Evolutionary conservation across 2,113 vertebrate genomes (phyloP), one percentile per base, ranked within the genome.

Genomic region (Lasiurus cinereus): DNA sequence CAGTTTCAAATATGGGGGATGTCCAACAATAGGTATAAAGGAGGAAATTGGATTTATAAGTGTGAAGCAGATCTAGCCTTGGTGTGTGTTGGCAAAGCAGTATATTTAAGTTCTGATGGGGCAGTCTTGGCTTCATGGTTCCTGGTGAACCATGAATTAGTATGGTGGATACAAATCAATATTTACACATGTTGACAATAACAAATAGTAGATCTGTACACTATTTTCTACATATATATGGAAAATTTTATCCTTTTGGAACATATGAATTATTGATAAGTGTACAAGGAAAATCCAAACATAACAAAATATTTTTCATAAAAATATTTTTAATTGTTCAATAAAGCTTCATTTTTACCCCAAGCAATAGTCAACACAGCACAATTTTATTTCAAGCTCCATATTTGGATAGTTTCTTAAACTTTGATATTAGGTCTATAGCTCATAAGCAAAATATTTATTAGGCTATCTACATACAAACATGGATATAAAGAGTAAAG

Each of bases 361-460:
- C 11, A 84, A 56, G 27, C 13, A 83, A 13, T n/a, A 82, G 27
- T 87, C 24, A 73, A 79, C 6, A 76, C 8, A 78, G 43, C 48
- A 56, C 0, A 33, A n/a, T 82, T 95, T 86, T 70, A 90, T 85
- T 82, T 64, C n/a, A 76, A 66, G 6, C 19, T 74, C 9, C 19
- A 19, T n/a, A 85, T 86, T 83, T 91, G 24, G 5, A 59, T 69
- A 62, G 43, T 29, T 62, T 72, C 22, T 90, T 70, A 52, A 88
- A 96, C 19, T 84, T 78, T 76, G n/a, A 33, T 74, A 78, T 80
- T 84, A 74, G 50, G 19, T 13, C 33, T 87, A 36, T 84, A 87
- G 74, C 22, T 92, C 31, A 62, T 77, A 84, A 93, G 14, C 16
- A 91, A 86, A 93, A 78, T 94, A 77, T 50, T 90, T 80, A 86